Conservation (phyloP, 2,797 vertebrate genomes). For the Macroramphosus scolopax region DNA sequence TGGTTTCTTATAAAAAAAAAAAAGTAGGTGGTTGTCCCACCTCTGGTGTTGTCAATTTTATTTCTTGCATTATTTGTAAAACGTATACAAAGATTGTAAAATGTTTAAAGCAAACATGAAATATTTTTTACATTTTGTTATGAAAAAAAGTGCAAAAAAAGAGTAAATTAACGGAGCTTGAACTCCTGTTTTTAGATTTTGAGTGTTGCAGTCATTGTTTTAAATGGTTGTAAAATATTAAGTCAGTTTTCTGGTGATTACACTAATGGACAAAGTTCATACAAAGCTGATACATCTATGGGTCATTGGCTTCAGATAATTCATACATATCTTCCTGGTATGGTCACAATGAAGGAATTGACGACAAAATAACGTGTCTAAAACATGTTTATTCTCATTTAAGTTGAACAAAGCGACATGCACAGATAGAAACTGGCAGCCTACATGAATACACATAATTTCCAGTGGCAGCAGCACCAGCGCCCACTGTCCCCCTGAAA, state of each 20-base stretch:
- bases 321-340: slow-evolving; percentile 49
- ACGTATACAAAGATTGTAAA: slow-evolving; percentile 67
- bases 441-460: neutral
- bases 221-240: slow-evolving; percentile 84
- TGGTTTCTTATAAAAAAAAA: slow-evolving; percentile 1
- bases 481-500: neutral
- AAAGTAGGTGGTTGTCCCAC: slow-evolving; percentile 1
- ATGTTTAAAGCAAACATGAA: slow-evolving; percentile 62
- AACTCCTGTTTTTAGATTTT: slow-evolving; percentile 62
- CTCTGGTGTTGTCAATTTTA: slow-evolving; percentile 38
- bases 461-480: neutral
- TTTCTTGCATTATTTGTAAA: slow-evolving; percentile 57
- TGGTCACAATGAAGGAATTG: slow-evolving; percentile 52
- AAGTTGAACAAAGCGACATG: slow-evolving; percentile 1
- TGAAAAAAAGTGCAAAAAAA: slow-evolving; percentile 56
- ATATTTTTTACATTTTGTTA: slow-evolving; percentile 76
- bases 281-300: slow-evolving; percentile 31
- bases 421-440: neutral
- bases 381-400: slow-evolving; percentile 3
- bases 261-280: slow-evolving; percentile 59
- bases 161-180: slow-evolving; percentile 59
- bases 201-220: slow-evolving; percentile 85
- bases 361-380: slow-evolving; percentile 17
- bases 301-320: slow-evolving; percentile 35
- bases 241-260: slow-evolving; percentile 55